phyloP scores from a whole-genome alignment of 2,113 vertebrate species.

The Prinia subflava region DNA sequence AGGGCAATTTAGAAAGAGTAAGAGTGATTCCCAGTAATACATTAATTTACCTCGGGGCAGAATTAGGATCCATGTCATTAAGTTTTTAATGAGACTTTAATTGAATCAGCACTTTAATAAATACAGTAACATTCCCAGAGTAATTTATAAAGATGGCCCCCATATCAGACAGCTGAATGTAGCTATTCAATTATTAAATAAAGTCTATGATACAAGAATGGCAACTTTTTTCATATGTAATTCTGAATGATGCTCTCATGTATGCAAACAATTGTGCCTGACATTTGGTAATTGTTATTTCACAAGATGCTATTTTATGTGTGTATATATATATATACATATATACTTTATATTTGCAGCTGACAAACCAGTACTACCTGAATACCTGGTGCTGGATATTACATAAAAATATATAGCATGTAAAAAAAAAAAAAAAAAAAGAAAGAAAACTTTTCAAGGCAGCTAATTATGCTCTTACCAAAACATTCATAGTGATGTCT shows the following conservation, averaged over 20 bases:
- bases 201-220: constrained; percentile 22
- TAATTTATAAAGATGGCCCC: constrained; percentile 57
- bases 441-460: constrained; percentile 73
- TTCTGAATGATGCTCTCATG: constrained; percentile 55
- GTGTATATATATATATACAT: constrained; percentile 43
- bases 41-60: constrained; percentile 18
- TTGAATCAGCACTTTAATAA: constrained; percentile 73
- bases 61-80: constrained; percentile 40
- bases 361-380: constrained; percentile 73
- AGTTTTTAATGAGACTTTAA: constrained; percentile 45
- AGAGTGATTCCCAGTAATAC: not conserved
- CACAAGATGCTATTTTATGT: constrained; percentile 68
- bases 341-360: constrained; percentile 75
- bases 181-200: constrained; percentile 59
- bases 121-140: constrained; percentile 55
- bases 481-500: constrained; percentile 71
- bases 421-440: constrained; percentile 4
- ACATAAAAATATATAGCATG: constrained; percentile 62
- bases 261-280: constrained; percentile 67
- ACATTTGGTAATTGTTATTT: constrained; percentile 70
- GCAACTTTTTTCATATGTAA: constrained; percentile 28
- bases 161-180: constrained; percentile 77
- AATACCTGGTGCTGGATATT: constrained; percentile 70
- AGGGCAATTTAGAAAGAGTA: not conserved
- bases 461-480: constrained; percentile 81